Percentiles rank a stretch among this genome's conserved stretches.
Conservation (phyloP, 2,888 invertebrate species). For the Rotaria macrura region DNA sequence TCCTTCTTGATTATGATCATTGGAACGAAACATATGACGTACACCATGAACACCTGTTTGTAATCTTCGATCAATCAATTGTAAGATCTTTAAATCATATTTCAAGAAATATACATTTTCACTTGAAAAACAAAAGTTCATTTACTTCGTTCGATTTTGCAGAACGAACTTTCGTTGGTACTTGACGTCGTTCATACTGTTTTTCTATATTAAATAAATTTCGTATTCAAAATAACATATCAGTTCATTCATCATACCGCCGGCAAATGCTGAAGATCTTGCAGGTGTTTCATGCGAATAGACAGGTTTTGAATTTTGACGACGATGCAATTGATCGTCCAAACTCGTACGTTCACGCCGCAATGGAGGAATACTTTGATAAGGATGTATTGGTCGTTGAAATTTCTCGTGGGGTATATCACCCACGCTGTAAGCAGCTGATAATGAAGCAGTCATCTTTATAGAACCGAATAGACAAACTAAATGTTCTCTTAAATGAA, state of each 20-base stretch:
- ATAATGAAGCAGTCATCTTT: not conserved
- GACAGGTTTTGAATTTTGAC: not conserved
- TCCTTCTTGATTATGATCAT: slow-evolving; percentile 21
- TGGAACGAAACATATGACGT: slow-evolving; percentile 25
- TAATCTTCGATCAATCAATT: slow-evolving; percentile 27
- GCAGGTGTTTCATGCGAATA: not conserved
- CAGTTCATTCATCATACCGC: not conserved
- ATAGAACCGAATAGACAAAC: not conserved
- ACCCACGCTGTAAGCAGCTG: not conserved
- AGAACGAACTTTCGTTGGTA: not conserved
- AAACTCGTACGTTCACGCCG: not conserved
- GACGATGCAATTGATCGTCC: not conserved
- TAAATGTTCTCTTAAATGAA: not conserved
- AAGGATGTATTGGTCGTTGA: not conserved
- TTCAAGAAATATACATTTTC: not conserved
- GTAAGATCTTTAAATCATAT: slow-evolving; percentile 2
- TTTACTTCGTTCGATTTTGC: not conserved
- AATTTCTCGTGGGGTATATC: not conserved
- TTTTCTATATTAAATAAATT: not conserved
- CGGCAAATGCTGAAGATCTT: not conserved
- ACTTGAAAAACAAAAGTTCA: too few relatives aligned
- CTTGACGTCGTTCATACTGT: not conserved
- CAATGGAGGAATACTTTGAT: not conserved
- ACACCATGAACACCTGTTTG: slow-evolving; percentile 30
- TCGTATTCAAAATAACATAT: not conserved